Evolutionary conservation across 2,113 vertebrate genomes (phyloP), one percentile per base, ranked within the genome.

Genomic region (Phyllostomus discolor): DNA sequence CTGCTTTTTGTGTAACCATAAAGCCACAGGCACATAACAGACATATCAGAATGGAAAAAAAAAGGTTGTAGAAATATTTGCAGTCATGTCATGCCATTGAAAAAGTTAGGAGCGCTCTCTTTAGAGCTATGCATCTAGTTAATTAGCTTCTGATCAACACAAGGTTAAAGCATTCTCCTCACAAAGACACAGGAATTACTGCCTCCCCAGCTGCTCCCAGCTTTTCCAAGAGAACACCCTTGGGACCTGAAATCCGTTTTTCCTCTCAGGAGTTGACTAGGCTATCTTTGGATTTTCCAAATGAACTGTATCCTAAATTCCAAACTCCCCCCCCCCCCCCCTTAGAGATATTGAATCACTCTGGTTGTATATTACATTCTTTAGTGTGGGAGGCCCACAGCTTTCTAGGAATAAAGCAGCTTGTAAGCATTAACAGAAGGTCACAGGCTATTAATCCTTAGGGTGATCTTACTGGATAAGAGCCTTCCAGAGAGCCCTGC

Each of bases 361-460:
- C 54, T 31, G 81, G 14, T 48, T 95, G 88, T 43, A 80, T 31
- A 76, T 57, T 52, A 83, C 50, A 7, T 54, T 87, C 88, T 97
- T 93, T 8, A 67, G 73, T 26, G 62, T 48, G 28, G 73, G 54
- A 94, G 73, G 95, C 69, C 83, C 46, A 0, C n/a, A 9, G 52
- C 33, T 98, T 86, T 91, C 73, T 78, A 97, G 85, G 94, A 96
- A 93, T 35, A 43, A 64, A 81, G 80, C 46, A 62, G 82, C 50
- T 91, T 57, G 43, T 31, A 66, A 88, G 28, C 75, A 66, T 67
- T 43, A 91, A 57, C 22, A 69, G 85, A 73, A 85, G 62, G 93
- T 69, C 88, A 94, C 54, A 62, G 89, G 57, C 66, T 73, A 41
- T 93, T 86, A 92, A 78, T 95, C 90, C 62, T 33, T 16, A 80